Evolutionary conservation across 2,888 invertebrate species (phyloP).

Genomic region (Trachelus stipa): DNA sequence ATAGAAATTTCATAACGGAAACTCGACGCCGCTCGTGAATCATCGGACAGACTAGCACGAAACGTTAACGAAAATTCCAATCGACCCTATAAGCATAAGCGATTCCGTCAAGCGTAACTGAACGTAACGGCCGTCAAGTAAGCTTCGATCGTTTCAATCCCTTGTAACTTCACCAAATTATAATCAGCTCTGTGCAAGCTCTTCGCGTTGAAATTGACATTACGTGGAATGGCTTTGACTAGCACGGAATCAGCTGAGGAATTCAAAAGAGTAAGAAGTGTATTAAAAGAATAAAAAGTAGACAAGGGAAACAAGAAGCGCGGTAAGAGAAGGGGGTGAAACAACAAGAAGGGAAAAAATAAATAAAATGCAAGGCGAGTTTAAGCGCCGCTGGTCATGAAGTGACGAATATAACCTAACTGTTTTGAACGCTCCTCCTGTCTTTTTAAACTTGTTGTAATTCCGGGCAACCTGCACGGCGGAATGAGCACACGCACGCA

Average conservation of each 20-base stretch:
- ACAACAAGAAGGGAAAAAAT: neutral
- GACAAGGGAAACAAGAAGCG: neutral
- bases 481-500: slow-evolving; percentile 3
- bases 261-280: neutral
- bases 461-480: slow-evolving; percentile 21
- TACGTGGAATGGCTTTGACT: neutral
- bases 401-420: slow-evolving; percentile 25
- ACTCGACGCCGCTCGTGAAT: neutral
- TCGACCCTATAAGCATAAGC: neutral
- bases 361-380: neutral
- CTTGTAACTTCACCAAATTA: neutral
- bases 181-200: neutral
- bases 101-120: neutral
- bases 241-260: neutral
- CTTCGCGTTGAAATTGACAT: neutral
- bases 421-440: slow-evolving; percentile 28
- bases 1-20: neutral
- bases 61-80: neutral
- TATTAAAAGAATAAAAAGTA: neutral
- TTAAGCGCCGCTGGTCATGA: neutral
- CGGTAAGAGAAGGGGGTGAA: neutral
- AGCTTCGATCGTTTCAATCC: neutral
- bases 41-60: neutral
- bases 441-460: slow-evolving; percentile 33
- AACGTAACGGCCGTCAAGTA: neutral